phyloP scores from a whole-genome alignment of 1,140 invertebrate genomes.

The Diachasmimorpha longicaudata region DNA sequence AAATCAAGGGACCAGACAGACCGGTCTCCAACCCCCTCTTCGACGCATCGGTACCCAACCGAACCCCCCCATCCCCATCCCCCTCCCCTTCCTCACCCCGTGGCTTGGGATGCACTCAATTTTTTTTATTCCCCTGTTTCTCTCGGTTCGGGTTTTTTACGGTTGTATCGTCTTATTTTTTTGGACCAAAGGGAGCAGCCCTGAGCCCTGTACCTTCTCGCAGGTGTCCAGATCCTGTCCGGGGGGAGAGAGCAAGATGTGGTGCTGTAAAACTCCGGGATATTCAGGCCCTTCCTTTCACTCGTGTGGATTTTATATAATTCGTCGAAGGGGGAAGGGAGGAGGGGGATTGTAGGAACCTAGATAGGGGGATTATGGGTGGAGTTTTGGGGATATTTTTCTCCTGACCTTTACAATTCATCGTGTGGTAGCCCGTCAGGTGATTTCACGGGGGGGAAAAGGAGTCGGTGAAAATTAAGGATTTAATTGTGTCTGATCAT shows the following conservation, averaged over 20 bases:
- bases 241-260: constrained; percentile 15
- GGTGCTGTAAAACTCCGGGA: background rate
- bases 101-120: constrained; percentile 43
- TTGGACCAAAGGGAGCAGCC: constrained; percentile 13
- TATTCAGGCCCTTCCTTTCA: background rate
- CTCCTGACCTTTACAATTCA: background rate
- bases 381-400: background rate
- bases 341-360: too few relatives aligned
- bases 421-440: background rate
- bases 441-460: too few relatives aligned
- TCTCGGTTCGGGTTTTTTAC: constrained; percentile 26
- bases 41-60: too few relatives aligned
- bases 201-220: constrained; percentile 17
- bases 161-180: constrained; percentile 26
- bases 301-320: background rate
- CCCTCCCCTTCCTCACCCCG: constrained; percentile 34
- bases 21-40: constrained; percentile 59
- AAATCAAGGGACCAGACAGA: constrained; percentile 59
- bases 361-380: background rate
- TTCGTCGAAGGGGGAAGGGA: background rate
- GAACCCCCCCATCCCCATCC: too few relatives aligned
- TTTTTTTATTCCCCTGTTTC: constrained; percentile 37
- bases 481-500: too few relatives aligned
- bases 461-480: too few relatives aligned
- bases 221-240: constrained; percentile 25